Conservation (phyloP, 2,113 vertebrate genomes). For the Genyomyrus donnyi region DNA sequence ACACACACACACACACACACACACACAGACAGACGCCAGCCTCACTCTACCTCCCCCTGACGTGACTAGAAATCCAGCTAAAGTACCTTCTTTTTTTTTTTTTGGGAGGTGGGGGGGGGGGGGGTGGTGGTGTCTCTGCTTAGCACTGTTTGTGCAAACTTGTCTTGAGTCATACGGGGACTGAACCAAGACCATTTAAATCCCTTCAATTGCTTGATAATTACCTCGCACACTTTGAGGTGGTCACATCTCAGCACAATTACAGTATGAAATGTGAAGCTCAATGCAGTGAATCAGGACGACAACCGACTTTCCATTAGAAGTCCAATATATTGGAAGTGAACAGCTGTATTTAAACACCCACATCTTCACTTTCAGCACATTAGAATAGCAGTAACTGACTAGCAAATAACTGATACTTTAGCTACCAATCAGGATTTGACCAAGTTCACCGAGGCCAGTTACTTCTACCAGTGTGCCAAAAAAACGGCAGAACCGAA, state of each 20-base stretch:
- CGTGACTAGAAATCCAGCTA: background rate
- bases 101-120: background rate
- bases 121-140: background rate
- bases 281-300: background rate
- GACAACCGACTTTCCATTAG: background rate
- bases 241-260: background rate
- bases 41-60: background rate
- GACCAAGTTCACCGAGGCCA: background rate
- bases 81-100: background rate
- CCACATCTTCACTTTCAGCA: constrained; percentile 3
- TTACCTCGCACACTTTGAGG: background rate
- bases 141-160: background rate
- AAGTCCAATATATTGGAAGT: background rate
- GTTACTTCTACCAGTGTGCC: background rate
- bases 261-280: background rate
- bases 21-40: background rate
- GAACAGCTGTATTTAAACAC: constrained; percentile 3
- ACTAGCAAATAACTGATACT: background rate
- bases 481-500: background rate
- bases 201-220: background rate
- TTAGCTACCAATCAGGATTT: background rate
- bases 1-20: background rate
- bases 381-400: background rate
- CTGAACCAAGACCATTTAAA: background rate
- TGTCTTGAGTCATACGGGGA: background rate